Conservation (phyloP, 2,797 vertebrate species). For the Eulemur rubriventer region DNA sequence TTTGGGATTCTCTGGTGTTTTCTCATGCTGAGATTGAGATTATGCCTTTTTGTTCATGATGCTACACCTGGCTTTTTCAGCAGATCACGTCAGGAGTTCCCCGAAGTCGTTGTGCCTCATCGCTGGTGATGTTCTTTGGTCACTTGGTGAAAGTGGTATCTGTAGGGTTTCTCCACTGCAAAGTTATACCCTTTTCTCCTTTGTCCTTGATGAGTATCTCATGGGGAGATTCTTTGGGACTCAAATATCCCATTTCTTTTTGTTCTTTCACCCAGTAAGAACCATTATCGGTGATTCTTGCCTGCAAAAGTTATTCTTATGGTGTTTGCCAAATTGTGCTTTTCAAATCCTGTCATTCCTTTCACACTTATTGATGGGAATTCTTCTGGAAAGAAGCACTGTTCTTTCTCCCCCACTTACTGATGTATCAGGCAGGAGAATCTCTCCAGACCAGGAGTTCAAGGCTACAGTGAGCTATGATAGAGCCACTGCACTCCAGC, state of each 20-base stretch:
- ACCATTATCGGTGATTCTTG: neutral
- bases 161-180: neutral
- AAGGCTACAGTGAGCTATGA: neutral
- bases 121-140: neutral
- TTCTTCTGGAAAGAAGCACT: neutral
- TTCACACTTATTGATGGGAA: neutral
- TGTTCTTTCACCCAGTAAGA: neutral
- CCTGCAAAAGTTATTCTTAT: neutral
- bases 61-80: neutral
- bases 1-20: neutral
- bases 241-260: neutral
- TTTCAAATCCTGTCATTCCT: neutral
- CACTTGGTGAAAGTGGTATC: neutral
- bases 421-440: neutral
- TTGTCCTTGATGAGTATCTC: neutral
- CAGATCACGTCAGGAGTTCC: accelerated
- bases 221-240: neutral
- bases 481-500: neutral
- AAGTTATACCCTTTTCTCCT: neutral
- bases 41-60: neutral
- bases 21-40: neutral
- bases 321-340: neutral
- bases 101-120: neutral
- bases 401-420: neutral
- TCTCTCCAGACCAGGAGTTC: neutral